A percentile compares a stretch with the other conserved stretches of the same genome.
These are phyloP conservation scores for Diabrotica undecimpunctata DNA, from an alignment of 1,140 invertebrate genomes.

Conservation along the genomic window DNA sequence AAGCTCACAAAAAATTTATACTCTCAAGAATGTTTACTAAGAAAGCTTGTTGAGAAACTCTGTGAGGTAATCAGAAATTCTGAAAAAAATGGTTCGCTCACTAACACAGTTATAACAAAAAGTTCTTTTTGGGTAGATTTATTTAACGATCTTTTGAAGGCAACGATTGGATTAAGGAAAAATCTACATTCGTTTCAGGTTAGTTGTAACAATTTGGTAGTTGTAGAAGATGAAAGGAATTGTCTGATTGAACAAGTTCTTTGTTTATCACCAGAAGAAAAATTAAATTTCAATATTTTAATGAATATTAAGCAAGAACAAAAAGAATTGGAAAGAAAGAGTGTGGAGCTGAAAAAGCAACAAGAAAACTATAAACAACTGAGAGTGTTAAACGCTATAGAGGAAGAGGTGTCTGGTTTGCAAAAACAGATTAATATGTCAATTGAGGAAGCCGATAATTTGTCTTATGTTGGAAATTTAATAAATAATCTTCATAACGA, in stretches of 20 bases:
- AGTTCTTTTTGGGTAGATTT: conserved; percentile 22
- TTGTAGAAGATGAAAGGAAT: conserved; percentile 38
- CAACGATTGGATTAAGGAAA: conserved; percentile 25
- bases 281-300: conserved; percentile 31
- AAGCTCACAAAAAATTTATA: conserved; percentile 22
- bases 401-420: conserved; percentile 27
- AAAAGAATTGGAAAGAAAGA: conserved; percentile 27
- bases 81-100: neutral
- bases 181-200: conserved; percentile 32
- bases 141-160: conserved; percentile 28
- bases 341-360: conserved; percentile 25
- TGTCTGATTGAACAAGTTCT: conserved; percentile 36
- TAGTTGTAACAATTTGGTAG: conserved; percentile 32
- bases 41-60: conserved; percentile 28
- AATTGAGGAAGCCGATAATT: conserved; percentile 16
- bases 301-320: conserved; percentile 35
- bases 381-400: conserved; percentile 23
- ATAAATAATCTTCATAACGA: conserved; percentile 16
- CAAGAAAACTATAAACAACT: conserved; percentile 16
- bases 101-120: neutral
- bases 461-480: conserved; percentile 20
- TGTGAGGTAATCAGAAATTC: conserved; percentile 20
- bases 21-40: conserved; percentile 33
- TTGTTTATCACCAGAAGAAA: conserved; percentile 29
- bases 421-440: conserved; percentile 22